Evolutionary conservation across 2,797 vertebrate genomes (phyloP), one percentile per base, ranked within the genome.

Genomic region (Podargus strigoides): DNA sequence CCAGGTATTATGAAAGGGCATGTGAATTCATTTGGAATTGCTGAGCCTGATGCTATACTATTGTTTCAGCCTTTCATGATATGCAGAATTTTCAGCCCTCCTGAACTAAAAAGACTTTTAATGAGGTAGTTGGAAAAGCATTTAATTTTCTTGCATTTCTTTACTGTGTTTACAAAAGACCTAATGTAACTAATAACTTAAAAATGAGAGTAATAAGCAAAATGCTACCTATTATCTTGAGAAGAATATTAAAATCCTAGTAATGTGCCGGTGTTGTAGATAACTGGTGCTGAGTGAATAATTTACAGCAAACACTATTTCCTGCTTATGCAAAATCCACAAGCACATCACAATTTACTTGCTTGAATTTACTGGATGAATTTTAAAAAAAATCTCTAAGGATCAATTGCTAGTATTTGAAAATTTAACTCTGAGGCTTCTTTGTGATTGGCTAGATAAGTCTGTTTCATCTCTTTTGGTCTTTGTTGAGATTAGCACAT

Each of bases 81-180:
- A 90, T 10, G 55, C 93, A 95, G 66, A 75, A 89, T 89, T 94
- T 93, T 84, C 80, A 84, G 13, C 83, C 41, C 78, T 83, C 47
- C 86, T 72, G 91, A 95, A 95, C 56, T 81, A 90, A 91, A 92
- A 60, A 75, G 53, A 63, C 66, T 79, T 93, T 92, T 96, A 96
- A 96, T 88, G 83, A 95, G 83, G 53, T 78, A 53, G 69, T 56
- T 47, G 82, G 73, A 93, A 97, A 88, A 94, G 50, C 32, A 63
- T 94, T 97, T 95, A 55, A 97, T 97, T 97, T 95, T 89, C 91
- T 95, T 94, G 83, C 86, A 95, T 73, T 92, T 84, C 90, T 96
- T 96, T 76, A 66, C 87, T 93, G 93, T 97, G 94, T 97, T 97
- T 97, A 95, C 70, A 93, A 96, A 95, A 95, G 68, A 37, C 19